These are phyloP conservation scores for Macaca mulatta DNA, from an alignment of 2,113 vertebrate genomes.

Conservation along the genomic window DNA sequence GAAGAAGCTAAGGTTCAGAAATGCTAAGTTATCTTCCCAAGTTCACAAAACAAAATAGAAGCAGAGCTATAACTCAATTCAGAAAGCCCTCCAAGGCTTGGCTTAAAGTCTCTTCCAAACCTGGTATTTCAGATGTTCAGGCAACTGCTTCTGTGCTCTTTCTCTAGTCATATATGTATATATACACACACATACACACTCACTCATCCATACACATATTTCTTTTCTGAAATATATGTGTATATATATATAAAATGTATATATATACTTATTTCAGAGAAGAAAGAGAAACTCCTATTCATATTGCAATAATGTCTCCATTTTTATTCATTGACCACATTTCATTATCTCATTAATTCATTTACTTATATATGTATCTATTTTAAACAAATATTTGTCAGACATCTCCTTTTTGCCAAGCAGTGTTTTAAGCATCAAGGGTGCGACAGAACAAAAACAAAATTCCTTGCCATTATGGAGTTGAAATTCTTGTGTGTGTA, in stretches of 20 bases:
- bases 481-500: too few relatives aligned
- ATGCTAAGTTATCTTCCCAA: background rate
- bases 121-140: background rate
- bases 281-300: background rate
- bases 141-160: background rate
- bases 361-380: background rate
- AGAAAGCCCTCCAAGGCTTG: background rate
- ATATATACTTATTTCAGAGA: background rate
- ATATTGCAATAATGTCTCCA: background rate
- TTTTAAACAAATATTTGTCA: constrained; percentile 13
- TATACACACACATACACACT: background rate
- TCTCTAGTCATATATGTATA: background rate
- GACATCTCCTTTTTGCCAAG: background rate
- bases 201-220: background rate
- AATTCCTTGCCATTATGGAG: background rate
- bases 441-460: background rate
- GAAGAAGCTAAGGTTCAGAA: background rate
- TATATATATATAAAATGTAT: background rate
- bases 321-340: background rate
- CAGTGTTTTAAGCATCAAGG: background rate
- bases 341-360: background rate
- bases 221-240: background rate
- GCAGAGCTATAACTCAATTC: background rate
- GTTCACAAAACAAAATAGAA: background rate
- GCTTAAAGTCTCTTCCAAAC: background rate